These are phyloP conservation scores for Euplagia quadripunctaria DNA, from an alignment of 2,888 invertebrate genomes.

Conservation along the genomic window DNA sequence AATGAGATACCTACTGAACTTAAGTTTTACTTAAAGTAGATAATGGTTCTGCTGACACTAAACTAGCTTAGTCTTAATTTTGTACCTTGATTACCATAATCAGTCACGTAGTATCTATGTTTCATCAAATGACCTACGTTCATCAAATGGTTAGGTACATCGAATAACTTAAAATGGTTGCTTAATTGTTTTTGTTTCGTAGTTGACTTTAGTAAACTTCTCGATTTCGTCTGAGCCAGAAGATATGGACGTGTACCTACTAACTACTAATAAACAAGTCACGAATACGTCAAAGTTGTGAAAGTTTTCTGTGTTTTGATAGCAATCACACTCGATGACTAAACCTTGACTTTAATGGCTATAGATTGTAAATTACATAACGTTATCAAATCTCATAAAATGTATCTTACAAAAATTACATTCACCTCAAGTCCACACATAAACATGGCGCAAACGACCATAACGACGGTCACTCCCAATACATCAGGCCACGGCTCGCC, in stretches of 20 bases:
- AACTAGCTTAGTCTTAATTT: too few relatives aligned
- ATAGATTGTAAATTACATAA: conserved; percentile 35
- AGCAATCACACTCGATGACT: conserved; percentile 19
- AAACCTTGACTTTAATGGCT: conserved; percentile 23
- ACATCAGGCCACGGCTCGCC: conserved; percentile 90
- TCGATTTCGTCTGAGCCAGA: not conserved
- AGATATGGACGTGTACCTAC: not conserved
- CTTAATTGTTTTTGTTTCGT: too few relatives aligned
- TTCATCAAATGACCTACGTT: too few relatives aligned
- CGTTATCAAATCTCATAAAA: conserved; percentile 15
- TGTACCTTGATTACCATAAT: too few relatives aligned
- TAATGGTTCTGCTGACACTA: not conserved
- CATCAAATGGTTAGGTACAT: too few relatives aligned
- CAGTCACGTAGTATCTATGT: too few relatives aligned
- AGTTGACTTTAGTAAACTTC: not conserved
- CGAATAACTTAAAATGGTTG: too few relatives aligned
- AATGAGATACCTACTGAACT: too few relatives aligned
- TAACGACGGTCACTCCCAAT: conserved; percentile 88
- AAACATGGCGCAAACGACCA: conserved; percentile 88
- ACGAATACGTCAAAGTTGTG: conserved; percentile 4
- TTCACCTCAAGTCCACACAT: conserved; percentile 89
- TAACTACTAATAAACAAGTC: not conserved
- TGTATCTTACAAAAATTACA: conserved; percentile 20
- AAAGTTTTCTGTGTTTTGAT: conserved; percentile 10
- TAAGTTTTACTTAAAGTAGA: not conserved